Evolutionary conservation across 2,113 vertebrate genomes (phyloP), one percentile per base, ranked within the genome.

Genomic region (Oophaga pumilio): DNA sequence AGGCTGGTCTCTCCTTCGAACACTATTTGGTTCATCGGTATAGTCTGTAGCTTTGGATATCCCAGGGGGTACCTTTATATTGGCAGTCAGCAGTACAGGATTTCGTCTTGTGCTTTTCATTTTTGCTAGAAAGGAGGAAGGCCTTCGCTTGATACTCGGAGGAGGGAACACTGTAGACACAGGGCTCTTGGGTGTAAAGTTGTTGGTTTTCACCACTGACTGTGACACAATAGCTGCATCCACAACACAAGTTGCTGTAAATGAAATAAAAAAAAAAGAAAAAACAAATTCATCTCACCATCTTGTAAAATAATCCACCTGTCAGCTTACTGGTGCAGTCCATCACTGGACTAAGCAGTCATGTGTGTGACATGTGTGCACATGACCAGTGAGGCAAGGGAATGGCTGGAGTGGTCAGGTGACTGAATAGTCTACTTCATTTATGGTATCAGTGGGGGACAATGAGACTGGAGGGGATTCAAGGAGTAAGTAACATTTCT

Each of bases 21-120:
- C 74, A 0, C 12, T 33, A 1, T 62, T 26, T 1, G 89, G 50
- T 53, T 89, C 91, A 22, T 82, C 26, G 0, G 62, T 86, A 53
- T 90, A 76, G 66, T 92, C 88, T 0, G 91, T 64, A 53, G 92
- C 89, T 69, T 91, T 88, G 22, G 81, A 87, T 85, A 97, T 82
- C 33, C 96, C 96, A 0, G 92, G 95, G 0, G 96, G 96, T 73
- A 97, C 95, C 83, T 95, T 97, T 71, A 97, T 94, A 1, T 97
- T 97, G 90, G 94, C 91, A 8, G 94, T 96, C 89, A 96, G 97
- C 93, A 98, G 89, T 80, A 97, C 92, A 28, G 93, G 94, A 56
- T 94, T 96, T 60, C 96, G 96, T 57, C 94, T 94, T 52, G 91
- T 95, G 20, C 92, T 93, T 92, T 95, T 95, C 89, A 90, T 90